Base-by-base conservation (phyloP, 2,888 invertebrate species). In the Galerucella nymphaeae region DNA sequence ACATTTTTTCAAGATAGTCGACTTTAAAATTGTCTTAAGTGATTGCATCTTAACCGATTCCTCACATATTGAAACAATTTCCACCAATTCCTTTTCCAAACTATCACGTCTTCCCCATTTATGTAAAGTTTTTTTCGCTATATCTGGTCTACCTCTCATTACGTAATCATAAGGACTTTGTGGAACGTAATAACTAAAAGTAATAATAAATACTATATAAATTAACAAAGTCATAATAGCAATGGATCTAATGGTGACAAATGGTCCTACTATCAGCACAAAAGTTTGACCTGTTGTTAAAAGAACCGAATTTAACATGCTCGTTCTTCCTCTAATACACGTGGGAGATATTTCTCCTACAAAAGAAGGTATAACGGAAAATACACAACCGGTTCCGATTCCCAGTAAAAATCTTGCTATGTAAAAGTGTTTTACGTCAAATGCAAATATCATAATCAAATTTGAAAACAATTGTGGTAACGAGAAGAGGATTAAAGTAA, bases 311-410 rank as follows among this genome's bases (percentile, higher is more conserved):
- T 80, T 73, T 23, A 80, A 70, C 62, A 78, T 74, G 13, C 80
- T 79, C 18, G 79, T 73, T 3, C 72, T 59, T 0, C 96, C 96
- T 73, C 97, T 89, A n/a, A 92, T 90, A 30, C 92, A 91, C 70
- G 92, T 91, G 88, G 94, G 92, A 5, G 96, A 90, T 48, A 95
- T 94, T 86, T 97, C 96, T 58, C 94, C 94, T 74, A 95, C 91
- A 86, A 96, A 97, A 89, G 95, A 93, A 0, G 96, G 95, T 0
- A 92, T 90, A 1, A 92, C 90, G 0, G 93, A 91, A 86, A 92
- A 93, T 16, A 91, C 87, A 82, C 92, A 90, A 0, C 93, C 93
- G 0, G 91, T 89, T 0, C 90, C 91, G 0, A 92, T 80, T 57
- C 94, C 94, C 85, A 90, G 90, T 74, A 88, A 86, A 79, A 89